Conservation (phyloP, 2,113 vertebrate genomes). For the Agapornis roseicollis region DNA sequence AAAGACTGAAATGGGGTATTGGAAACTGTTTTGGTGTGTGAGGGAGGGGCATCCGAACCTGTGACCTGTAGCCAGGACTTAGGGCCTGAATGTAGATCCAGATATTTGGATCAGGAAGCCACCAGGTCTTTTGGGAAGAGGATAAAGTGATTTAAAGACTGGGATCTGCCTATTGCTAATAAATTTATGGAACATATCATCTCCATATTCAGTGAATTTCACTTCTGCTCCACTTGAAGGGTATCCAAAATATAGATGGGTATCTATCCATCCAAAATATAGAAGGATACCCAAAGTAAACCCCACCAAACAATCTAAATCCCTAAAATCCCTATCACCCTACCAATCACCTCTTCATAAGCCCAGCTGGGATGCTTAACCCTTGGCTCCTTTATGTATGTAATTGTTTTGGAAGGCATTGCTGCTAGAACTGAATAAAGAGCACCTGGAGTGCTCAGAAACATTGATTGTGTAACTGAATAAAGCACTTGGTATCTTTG, state of each 20-base stretch:
- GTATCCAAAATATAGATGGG: not conserved
- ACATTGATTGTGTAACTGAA: not conserved
- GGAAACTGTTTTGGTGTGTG: not conserved
- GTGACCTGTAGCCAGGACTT: not conserved
- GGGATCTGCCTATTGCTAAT: not conserved
- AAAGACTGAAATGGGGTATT: not conserved
- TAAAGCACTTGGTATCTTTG: not conserved
- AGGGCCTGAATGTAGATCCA: not conserved
- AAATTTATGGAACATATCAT: rapidly evolving
- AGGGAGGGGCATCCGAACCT: not conserved
- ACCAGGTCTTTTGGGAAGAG: not conserved
- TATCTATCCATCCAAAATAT: not conserved
- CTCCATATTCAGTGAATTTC: not conserved
- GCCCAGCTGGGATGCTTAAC: not conserved
- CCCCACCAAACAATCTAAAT: not conserved
- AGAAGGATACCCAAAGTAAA: not conserved
- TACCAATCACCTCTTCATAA: not conserved
- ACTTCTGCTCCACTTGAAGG: not conserved
- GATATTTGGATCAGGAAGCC: not conserved
- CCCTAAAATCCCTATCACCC: not conserved
- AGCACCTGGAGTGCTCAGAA: not conserved
- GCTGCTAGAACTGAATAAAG: not conserved
- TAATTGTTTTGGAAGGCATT: not conserved
- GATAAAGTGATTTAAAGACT: not conserved
- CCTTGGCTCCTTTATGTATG: not conserved